phyloP scores from a whole-genome alignment of 2,113 vertebrate genomes.

The Urocitellus parryii region DNA sequence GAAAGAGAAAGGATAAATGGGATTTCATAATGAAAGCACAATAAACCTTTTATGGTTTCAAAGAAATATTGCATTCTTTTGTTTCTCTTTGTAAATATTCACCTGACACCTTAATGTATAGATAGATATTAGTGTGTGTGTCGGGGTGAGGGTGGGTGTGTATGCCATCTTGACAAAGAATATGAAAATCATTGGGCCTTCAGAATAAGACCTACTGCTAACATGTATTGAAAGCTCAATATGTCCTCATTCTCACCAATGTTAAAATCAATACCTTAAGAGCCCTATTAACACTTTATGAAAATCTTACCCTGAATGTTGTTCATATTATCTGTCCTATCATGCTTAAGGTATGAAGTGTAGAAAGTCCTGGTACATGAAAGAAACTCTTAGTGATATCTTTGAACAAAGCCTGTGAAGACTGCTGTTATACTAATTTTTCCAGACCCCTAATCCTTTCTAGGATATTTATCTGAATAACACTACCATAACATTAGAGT shows the following conservation, averaged over 20 bases:
- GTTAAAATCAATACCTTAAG: not conserved
- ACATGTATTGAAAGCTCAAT: not conserved
- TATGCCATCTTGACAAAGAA: not conserved
- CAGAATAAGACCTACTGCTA: not conserved
- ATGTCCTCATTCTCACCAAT: not conserved
- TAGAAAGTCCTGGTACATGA: not conserved
- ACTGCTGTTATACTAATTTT: not conserved
- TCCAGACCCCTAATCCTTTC: not conserved
- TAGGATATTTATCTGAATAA: not conserved
- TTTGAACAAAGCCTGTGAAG: not conserved
- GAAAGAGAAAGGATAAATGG: not conserved
- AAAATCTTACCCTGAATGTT: not conserved
- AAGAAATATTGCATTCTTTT: not conserved
- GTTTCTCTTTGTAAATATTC: not conserved
- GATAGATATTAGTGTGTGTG: not conserved
- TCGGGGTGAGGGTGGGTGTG: not conserved
- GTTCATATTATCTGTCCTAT: not conserved
- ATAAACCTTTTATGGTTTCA: not conserved
- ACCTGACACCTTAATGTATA: not conserved
- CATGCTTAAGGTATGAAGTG: not conserved
- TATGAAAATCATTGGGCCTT: not conserved
- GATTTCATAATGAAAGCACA: not conserved
- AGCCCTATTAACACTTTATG: not conserved
- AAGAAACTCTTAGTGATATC: not conserved
- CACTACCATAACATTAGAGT: not conserved